Conservation (phyloP, 1,140 invertebrate species). For the Formica exsecta region DNA sequence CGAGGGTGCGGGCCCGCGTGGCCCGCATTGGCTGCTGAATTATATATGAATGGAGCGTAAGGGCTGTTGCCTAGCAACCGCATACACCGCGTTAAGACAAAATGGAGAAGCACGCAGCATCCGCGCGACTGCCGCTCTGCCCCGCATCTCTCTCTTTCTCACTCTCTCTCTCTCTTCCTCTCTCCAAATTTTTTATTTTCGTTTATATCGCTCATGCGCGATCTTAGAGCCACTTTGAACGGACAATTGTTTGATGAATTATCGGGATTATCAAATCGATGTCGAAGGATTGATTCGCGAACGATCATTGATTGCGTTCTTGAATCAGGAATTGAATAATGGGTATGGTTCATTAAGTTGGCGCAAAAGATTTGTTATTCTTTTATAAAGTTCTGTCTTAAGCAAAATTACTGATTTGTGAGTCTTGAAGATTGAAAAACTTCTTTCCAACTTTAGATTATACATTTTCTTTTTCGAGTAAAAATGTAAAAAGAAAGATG, state of each 20-base stretch:
- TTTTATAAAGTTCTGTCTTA: constrained; percentile 31
- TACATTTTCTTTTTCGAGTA: background rate
- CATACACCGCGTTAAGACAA: constrained; percentile 86
- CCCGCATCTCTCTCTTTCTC: constrained; percentile 38
- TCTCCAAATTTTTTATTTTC: background rate
- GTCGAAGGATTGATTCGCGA: constrained; percentile 24
- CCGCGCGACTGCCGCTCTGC: constrained; percentile 63
- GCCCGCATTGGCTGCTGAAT: constrained; percentile 87
- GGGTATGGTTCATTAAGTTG: background rate
- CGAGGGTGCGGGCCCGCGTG: constrained; percentile 84
- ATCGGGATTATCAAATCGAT: constrained; percentile 17
- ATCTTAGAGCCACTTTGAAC: constrained; percentile 3
- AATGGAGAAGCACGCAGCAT: constrained; percentile 85
- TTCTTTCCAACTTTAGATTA: background rate
- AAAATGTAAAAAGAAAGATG: background rate
- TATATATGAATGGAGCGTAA: constrained; percentile 87
- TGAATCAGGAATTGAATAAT: constrained; percentile 24
- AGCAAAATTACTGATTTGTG: constrained; percentile 20
- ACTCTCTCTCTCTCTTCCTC: constrained; percentile 38
- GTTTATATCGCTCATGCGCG: background rate
- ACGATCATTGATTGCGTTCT: constrained; percentile 26
- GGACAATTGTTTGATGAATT: constrained; percentile 20
- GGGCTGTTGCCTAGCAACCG: constrained; percentile 87
- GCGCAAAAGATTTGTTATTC: constrained; percentile 17
- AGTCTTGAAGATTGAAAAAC: constrained; percentile 35